phyloP scores from a whole-genome alignment of 1,140 invertebrate species.

The Glomeris maerens region DNA sequence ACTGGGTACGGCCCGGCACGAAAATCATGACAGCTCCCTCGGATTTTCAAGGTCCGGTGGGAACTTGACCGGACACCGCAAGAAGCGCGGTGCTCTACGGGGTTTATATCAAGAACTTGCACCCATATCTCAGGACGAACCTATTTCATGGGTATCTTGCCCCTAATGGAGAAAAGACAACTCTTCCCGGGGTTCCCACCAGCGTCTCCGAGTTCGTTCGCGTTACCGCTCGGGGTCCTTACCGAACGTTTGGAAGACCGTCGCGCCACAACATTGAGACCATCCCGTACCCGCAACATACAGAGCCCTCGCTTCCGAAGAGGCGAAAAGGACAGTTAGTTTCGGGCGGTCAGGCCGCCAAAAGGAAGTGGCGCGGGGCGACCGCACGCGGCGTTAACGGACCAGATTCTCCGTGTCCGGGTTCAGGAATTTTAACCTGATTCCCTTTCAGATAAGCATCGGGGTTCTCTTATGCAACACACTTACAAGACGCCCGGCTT shows the following conservation, averaged over 20 bases:
- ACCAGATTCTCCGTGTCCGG: conserved; percentile 26
- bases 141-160: conserved; percentile 27
- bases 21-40: conserved; percentile 32
- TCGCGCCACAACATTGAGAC: no score
- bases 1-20: conserved; percentile 49
- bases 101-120: no score
- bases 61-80: conserved; percentile 11
- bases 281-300: no score
- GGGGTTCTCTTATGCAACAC: not conserved
- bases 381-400: conserved; percentile 11
- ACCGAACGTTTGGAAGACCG: no score
- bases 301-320: no score
- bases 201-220: conserved; percentile 31
- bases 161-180: conserved; percentile 32
- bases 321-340: no score
- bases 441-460: conserved; percentile 31
- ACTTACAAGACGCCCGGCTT: no score
- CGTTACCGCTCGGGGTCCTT: conserved; percentile 25
- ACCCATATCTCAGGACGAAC: conserved; percentile 32
- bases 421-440: conserved; percentile 39
- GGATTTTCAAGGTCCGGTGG: conserved; percentile 33
- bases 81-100: not conserved
- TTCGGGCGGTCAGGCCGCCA: no score
- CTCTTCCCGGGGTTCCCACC: conserved; percentile 28
- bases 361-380: no score